phyloP scores from a whole-genome alignment of 37 sponge, comb jelly and placozoan species.

The Axinella damicornis region DNA sequence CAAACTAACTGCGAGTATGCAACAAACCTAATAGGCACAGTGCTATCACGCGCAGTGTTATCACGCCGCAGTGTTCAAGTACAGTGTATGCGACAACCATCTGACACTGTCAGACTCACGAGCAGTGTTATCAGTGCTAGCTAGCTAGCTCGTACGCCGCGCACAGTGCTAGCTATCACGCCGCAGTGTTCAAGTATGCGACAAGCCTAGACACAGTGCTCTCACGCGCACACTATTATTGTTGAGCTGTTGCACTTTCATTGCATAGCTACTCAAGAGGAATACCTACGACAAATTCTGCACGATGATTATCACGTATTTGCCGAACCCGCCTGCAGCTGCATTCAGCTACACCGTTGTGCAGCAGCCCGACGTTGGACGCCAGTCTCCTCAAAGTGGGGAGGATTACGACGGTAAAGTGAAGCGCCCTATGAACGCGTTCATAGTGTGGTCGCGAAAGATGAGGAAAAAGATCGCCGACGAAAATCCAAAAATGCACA shows the following conservation, averaged over 20 bases:
- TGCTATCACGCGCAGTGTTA: no score
- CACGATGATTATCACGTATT: slow-evolving; percentile 55
- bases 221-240: no score
- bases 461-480: slow-evolving; percentile 97
- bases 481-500: slow-evolving; percentile 99
- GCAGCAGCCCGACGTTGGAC: slow-evolving; percentile 12
- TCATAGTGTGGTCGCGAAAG: slow-evolving; percentile 99
- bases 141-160: no score
- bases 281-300: neutral
- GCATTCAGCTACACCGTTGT: slow-evolving; percentile 23
- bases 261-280: neutral
- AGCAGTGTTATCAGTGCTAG: no score
- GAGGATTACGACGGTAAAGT: slow-evolving; percentile 93
- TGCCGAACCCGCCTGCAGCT: slow-evolving; percentile 19
- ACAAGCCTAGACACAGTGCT: no score
- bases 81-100: no score
- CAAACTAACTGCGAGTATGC: no score
- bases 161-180: no score
- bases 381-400: slow-evolving; percentile 60
- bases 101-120: no score
- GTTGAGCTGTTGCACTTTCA: neutral
- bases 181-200: no score
- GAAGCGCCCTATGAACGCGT: slow-evolving; percentile 99
- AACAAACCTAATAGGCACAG: no score
- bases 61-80: no score